Base-by-base conservation (phyloP, 1,140 invertebrate genomes). In the Telenomus remus region DNA sequence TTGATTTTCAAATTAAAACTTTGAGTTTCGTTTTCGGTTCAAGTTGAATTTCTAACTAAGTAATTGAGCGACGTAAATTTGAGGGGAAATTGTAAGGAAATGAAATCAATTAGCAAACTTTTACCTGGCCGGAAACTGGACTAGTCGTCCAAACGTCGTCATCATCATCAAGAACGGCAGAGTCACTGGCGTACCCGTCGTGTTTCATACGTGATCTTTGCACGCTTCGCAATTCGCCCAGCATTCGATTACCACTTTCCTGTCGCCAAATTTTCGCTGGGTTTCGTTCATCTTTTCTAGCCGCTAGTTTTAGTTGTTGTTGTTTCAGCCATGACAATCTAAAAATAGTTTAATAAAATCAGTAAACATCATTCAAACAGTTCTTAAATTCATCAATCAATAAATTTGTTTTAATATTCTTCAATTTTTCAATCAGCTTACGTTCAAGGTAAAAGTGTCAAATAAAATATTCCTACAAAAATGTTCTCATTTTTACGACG, bases 131-230 rank as follows among this genome's bases (percentile, higher is more conserved):
- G 5, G 80, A 78, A 65, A 76, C 43, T 7, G 85, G 78, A 60
- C 76, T 87, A 0, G 80, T 76, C 4, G 83, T 82, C 80, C 88
- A 89, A 0, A 76, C 51, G 51, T 88, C 86, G 35, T 87, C 85
- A 16, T 93, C 92, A 78, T 93, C 92, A 43, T 92, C 92, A 64
- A 94, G 91, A 1, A 93, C 91, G 6, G 93, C 94, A 0, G 93
- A 94, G 80, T 94, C 93, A 79, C 93, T 94, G 1, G 93, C 92
- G 80, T 94, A 94, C 4, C 93, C 93, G 76, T 93, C 92, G 61
- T 87, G 82, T 50, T 87, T 84, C 59, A 86, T 59, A 42, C 90
- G 86, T n/a, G 88, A 86, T 11, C 86, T 85, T 72, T 91, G 91
- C 13, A 91, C 86, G 49, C 84, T 89, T 13, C 90, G 87, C 12